Evolutionary conservation across 2,888 invertebrate species (phyloP).

Genomic region (Heterodera filipjevi): DNA sequence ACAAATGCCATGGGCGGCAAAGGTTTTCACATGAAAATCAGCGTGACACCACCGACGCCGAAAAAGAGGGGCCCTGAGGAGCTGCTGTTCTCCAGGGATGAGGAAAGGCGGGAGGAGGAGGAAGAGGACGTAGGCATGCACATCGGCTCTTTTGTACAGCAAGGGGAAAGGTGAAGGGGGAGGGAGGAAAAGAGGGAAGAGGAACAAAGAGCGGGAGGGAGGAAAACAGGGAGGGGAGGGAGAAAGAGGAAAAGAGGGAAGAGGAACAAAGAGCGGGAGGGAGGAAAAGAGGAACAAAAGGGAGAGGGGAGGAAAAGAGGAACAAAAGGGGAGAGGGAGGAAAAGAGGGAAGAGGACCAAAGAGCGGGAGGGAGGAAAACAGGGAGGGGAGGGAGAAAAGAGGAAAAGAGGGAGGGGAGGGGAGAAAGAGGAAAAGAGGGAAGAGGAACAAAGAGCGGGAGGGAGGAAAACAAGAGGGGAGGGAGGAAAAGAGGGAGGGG

Average conservation of each 20-base stretch:
- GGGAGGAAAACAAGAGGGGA: not conserved
- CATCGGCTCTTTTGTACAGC: conserved; percentile 48
- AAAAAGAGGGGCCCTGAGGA: conserved; percentile 31
- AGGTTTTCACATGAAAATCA: conserved; percentile 41
- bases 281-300: not conserved
- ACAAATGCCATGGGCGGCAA: not conserved
- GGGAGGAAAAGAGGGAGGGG: not conserved
- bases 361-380: not conserved
- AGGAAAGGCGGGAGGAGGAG: conserved; percentile 8
- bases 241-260: not conserved
- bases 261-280: not conserved
- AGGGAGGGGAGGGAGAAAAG: not conserved
- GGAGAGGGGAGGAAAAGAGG: not conserved
- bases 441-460: not conserved
- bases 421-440: not conserved
- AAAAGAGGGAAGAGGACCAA: not conserved
- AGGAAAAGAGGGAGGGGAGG: not conserved
- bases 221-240: not conserved
- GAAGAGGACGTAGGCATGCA: conserved; percentile 43
- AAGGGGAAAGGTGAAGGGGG: conserved; percentile 34
- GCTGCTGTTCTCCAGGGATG: conserved; percentile 40
- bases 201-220: not conserved
- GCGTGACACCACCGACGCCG: conserved; percentile 36
- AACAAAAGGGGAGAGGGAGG: not conserved
- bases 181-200: not conserved